These are phyloP conservation scores for Drosophila micromelanica DNA, from an alignment of 1,140 invertebrate genomes.

Conservation along the genomic window DNA sequence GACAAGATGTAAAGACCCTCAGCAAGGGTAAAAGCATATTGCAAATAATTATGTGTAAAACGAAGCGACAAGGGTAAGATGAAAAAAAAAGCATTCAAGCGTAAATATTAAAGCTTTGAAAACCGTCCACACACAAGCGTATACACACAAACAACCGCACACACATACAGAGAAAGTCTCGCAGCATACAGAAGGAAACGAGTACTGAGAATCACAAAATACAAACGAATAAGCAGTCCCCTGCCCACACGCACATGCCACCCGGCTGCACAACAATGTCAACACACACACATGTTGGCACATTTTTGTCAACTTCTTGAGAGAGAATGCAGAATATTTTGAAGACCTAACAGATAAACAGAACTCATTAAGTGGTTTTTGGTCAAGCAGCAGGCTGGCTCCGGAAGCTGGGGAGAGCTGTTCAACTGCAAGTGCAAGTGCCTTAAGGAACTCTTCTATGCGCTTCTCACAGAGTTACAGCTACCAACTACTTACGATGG, in stretches of 20 bases:
- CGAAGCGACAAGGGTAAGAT: slow-evolving; percentile 42
- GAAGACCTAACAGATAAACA: slow-evolving; percentile 4
- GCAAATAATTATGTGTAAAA: slow-evolving; percentile 47
- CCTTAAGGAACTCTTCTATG: slow-evolving; percentile 64
- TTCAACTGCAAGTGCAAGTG: slow-evolving; percentile 62
- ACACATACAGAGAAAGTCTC: not conserved
- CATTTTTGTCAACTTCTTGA: slow-evolving; percentile 20
- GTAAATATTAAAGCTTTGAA: slow-evolving; percentile 77
- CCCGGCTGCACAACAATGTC: slow-evolving; percentile 27
- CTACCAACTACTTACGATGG: slow-evolving; percentile 6
- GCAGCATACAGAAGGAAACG: not conserved
- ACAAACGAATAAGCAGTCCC: slow-evolving; percentile 31
- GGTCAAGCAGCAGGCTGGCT: slow-evolving; percentile 17
- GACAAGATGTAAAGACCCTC: slow-evolving; percentile 10
- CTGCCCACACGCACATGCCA: not conserved
- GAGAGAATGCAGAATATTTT: slow-evolving; percentile 19
- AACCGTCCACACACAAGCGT: slow-evolving; percentile 79
- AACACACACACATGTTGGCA: slow-evolving; percentile 34
- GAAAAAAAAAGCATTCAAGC: slow-evolving; percentile 55
- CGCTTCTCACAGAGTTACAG: slow-evolving; percentile 31
- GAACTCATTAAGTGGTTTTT: slow-evolving; percentile 3
- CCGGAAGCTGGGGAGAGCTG: slow-evolving; percentile 36
- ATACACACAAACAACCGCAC: slow-evolving; percentile 27
- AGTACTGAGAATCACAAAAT: slow-evolving; percentile 11
- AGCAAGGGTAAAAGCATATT: slow-evolving; percentile 45